Conservation (phyloP, 2,888 invertebrate species). For the Xestia c-nigrum region DNA sequence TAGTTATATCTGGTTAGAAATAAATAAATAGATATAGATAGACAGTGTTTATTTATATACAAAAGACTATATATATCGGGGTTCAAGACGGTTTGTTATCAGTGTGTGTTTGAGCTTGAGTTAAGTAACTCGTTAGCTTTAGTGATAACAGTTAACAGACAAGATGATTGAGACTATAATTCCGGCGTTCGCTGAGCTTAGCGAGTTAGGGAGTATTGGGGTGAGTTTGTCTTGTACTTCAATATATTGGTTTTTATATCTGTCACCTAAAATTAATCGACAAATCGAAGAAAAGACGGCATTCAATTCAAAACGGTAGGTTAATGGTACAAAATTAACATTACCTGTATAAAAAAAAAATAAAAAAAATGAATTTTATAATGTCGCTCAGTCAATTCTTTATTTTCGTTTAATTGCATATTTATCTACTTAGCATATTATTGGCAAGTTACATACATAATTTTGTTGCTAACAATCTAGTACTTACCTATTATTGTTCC, state of each 20-base stretch:
- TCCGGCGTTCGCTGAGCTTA: constrained; percentile 60
- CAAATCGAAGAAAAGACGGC: background rate
- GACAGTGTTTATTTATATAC: constrained; percentile 51
- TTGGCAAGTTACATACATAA: too few relatives aligned
- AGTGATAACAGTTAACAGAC: constrained; percentile 35
- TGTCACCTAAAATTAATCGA: background rate
- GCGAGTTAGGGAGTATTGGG: constrained; percentile 63
- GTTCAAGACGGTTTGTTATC: constrained; percentile 51
- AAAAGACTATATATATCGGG: constrained; percentile 57
- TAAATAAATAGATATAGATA: constrained; percentile 35
- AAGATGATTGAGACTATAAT: constrained; percentile 61
- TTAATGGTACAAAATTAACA: too few relatives aligned
- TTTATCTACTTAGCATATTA: background rate
- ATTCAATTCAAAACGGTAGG: too few relatives aligned
- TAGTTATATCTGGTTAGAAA: constrained; percentile 13
- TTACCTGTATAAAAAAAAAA: too few relatives aligned
- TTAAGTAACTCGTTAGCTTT: constrained; percentile 40
- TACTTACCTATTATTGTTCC: too few relatives aligned
- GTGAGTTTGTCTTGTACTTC: constrained; percentile 52
- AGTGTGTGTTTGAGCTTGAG: constrained; percentile 58
- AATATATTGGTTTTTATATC: too few relatives aligned
- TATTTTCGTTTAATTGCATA: background rate
- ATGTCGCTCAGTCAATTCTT: background rate
- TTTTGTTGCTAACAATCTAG: too few relatives aligned
- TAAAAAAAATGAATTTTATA: background rate